Conservation (phyloP, 2,888 invertebrate species). For the Drosophila bunnanda region DNA sequence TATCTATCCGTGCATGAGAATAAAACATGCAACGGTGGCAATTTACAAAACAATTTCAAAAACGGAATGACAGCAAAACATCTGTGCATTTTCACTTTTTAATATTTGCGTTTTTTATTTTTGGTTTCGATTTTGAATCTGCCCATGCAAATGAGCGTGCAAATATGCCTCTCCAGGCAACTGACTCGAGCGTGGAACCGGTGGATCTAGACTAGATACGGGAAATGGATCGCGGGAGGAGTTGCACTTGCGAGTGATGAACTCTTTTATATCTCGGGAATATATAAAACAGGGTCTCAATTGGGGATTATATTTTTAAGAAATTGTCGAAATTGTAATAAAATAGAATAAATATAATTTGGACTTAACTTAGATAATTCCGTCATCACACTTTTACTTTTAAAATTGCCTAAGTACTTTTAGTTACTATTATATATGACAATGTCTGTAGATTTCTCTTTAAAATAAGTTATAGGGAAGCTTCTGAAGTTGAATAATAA, state of each 20-base stretch:
- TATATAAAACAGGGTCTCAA: not conserved
- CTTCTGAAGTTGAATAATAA: not conserved
- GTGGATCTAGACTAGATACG: slow-evolving; percentile 29
- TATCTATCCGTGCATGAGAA: slow-evolving; percentile 57
- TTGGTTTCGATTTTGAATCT: slow-evolving; percentile 19
- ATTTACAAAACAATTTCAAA: slow-evolving; percentile 24
- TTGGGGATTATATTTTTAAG: too few species aligned
- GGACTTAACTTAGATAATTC: not conserved
- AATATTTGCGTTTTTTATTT: slow-evolving; percentile 7
- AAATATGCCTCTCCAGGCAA: slow-evolving; percentile 46
- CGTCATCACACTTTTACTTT: too few species aligned
- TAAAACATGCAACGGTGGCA: slow-evolving; percentile 49
- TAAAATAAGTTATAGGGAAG: not conserved
- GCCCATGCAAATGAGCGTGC: slow-evolving; percentile 76
- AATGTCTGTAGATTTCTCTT: too few species aligned
- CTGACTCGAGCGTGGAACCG: slow-evolving; percentile 11
- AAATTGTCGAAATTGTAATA: not conserved
- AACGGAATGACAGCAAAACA: slow-evolving; percentile 57
- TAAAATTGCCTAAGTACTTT: too few species aligned
- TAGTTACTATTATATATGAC: too few species aligned
- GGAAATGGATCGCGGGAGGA: not conserved
- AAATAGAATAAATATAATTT: too few species aligned
- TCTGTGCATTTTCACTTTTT: slow-evolving; percentile 69
- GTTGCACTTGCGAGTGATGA: not conserved
- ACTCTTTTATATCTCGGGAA: slow-evolving; percentile 8